Percentiles rank a stretch among this genome's conserved stretches.
Evolutionary conservation across 1,140 invertebrate species (phyloP).

Genomic region (Agrypnia vestita): DNA sequence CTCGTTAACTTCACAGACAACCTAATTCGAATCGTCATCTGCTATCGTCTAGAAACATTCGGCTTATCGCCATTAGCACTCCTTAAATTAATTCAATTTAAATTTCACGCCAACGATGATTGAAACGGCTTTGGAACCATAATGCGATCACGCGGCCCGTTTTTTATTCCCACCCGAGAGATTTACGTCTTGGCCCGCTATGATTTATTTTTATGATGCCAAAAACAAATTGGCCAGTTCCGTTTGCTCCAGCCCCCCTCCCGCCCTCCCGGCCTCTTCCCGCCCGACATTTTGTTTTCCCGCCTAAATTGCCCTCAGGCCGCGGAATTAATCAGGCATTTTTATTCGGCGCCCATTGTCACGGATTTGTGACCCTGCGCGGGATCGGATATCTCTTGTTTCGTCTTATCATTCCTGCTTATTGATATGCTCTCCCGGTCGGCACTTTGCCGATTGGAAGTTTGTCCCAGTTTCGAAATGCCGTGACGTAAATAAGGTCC

Average conservation of each 20-base stretch:
- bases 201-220: slow-evolving; percentile 60
- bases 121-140: slow-evolving; percentile 29
- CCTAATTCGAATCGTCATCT: background rate
- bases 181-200: slow-evolving; percentile 55
- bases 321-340: slow-evolving; percentile 39
- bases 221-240: slow-evolving; percentile 61
- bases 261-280: slow-evolving; percentile 43
- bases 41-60: background rate
- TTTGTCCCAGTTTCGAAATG: slow-evolving; percentile 13
- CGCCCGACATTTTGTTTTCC: slow-evolving; percentile 38
- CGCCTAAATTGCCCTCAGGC: slow-evolving; percentile 34
- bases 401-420: background rate
- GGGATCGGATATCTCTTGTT: slow-evolving; percentile 20
- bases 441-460: slow-evolving; percentile 41
- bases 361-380: slow-evolving; percentile 19
- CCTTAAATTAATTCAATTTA: slow-evolving; percentile 24
- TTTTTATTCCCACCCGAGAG: slow-evolving; percentile 47
- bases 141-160: slow-evolving; percentile 30
- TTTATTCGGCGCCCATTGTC: slow-evolving; percentile 39
- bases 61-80: background rate
- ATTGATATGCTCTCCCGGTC: slow-evolving; percentile 35
- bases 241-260: slow-evolving; percentile 48
- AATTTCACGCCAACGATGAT: slow-evolving; percentile 39
- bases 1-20: background rate
- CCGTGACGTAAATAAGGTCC: too few relatives aligned